These are phyloP conservation scores for Vidua chalybeata DNA, from an alignment of 2,113 vertebrate genomes.

Conservation along the genomic window DNA sequence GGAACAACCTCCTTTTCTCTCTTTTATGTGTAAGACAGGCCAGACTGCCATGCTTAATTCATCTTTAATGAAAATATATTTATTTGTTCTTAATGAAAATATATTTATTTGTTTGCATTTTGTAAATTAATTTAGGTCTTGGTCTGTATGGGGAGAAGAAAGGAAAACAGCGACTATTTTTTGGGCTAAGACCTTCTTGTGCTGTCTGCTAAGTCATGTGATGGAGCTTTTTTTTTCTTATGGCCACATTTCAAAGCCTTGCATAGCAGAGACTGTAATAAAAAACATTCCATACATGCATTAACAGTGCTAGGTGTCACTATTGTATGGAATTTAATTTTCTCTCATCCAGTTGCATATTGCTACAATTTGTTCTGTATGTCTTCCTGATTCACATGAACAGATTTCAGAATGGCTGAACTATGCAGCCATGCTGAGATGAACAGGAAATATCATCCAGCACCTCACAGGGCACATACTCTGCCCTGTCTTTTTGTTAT, in stretches of 20 bases:
- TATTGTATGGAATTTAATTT: background rate
- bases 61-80: constrained; percentile 19
- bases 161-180: background rate
- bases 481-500: background rate
- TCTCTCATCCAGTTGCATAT: background rate
- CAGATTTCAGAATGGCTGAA: background rate
- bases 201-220: background rate
- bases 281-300: background rate
- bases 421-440: background rate
- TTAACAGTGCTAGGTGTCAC: background rate
- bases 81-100: constrained; percentile 36
- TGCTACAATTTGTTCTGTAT: background rate
- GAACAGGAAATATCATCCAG: background rate
- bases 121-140: constrained; percentile 23
- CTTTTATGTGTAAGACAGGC: background rate
- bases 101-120: constrained; percentile 1
- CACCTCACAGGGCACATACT: background rate
- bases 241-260: background rate
- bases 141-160: background rate
- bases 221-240: background rate
- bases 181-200: background rate
- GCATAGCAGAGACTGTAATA: background rate
- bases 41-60: background rate
- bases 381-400: background rate
- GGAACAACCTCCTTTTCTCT: background rate